A percentile compares a stretch with the other conserved stretches of the same genome.
phyloP scores from a whole-genome alignment of 2,113 vertebrate species.

The Phycodurus eques region DNA sequence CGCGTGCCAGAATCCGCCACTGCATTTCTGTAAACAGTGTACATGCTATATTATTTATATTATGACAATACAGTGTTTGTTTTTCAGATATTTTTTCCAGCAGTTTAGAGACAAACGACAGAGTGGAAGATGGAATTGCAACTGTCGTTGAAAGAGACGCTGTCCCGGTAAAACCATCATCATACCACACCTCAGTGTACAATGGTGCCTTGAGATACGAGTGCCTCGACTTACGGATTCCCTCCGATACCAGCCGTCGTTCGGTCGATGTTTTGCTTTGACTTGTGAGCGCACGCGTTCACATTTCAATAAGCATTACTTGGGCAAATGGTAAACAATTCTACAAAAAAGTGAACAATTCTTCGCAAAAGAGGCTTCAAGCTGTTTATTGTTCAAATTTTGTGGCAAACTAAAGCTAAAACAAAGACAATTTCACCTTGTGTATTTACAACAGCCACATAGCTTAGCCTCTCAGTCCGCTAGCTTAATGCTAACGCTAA shows the following conservation, averaged over 20 bases:
- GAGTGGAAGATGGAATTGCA: conserved; percentile 66
- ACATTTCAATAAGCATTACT: too few relatives aligned
- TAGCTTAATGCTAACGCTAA: too few relatives aligned
- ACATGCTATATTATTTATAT: not conserved
- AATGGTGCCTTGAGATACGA: not conserved
- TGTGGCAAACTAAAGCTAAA: not conserved
- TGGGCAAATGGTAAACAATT: too few relatives aligned
- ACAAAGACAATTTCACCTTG: not conserved
- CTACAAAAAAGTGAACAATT: too few relatives aligned
- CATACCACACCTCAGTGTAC: not conserved
- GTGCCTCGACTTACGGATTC: not conserved
- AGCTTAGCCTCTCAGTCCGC: too few relatives aligned
- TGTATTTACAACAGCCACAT: not conserved
- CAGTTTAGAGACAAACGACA: conserved; percentile 68
- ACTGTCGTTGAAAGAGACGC: conserved; percentile 68
- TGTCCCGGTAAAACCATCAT: conserved; percentile 61
- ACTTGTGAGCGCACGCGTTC: too few relatives aligned
- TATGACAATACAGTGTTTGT: not conserved
- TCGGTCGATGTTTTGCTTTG: not conserved
- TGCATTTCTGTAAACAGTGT: too few relatives aligned
- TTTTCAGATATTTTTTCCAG: conserved; percentile 68
- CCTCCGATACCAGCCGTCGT: not conserved
- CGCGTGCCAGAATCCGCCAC: too few relatives aligned
- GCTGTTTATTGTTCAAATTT: too few relatives aligned
- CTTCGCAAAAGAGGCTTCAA: too few relatives aligned